Conservation (phyloP, 2,888 invertebrate species). For the Cheilosia impressa region DNA sequence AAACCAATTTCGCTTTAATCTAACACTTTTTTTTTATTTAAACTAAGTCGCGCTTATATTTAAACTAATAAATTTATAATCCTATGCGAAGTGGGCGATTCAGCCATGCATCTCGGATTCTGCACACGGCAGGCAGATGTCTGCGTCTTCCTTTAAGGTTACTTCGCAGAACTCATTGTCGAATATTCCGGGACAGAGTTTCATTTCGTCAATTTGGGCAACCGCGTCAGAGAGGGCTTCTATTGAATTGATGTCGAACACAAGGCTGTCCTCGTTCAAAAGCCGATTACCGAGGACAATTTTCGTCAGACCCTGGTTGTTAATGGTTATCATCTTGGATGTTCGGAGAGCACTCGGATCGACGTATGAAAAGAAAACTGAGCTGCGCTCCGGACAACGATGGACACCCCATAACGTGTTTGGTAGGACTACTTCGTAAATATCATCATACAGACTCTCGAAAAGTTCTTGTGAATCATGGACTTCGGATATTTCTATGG, state of each 20-base stretch:
- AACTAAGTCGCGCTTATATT: constrained; percentile 39
- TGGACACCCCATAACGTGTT: constrained; percentile 78
- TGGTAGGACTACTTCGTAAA: constrained; percentile 76
- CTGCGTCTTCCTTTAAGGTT: constrained; percentile 23
- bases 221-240: constrained; percentile 67
- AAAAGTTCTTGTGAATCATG: constrained; percentile 63
- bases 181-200: constrained; percentile 47
- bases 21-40: constrained; percentile 39
- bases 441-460: constrained; percentile 77
- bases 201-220: constrained; percentile 65
- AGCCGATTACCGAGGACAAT: constrained; percentile 60
- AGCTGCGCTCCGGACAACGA: constrained; percentile 76
- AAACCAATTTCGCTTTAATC: constrained; percentile 17
- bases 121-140: constrained; percentile 20
- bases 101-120: not conserved
- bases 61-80: constrained; percentile 22
- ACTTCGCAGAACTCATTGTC: constrained; percentile 64
- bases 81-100: not conserved
- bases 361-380: constrained; percentile 77
- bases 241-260: constrained; percentile 48
- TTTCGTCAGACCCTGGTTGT: constrained; percentile 63
- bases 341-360: constrained; percentile 69
- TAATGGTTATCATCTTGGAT: constrained; percentile 76
- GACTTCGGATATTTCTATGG: constrained; percentile 32
- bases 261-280: constrained; percentile 58